phyloP scores from a whole-genome alignment of 92 coral and sea anemone genomes.

The Zoanthus gigantus region DNA sequence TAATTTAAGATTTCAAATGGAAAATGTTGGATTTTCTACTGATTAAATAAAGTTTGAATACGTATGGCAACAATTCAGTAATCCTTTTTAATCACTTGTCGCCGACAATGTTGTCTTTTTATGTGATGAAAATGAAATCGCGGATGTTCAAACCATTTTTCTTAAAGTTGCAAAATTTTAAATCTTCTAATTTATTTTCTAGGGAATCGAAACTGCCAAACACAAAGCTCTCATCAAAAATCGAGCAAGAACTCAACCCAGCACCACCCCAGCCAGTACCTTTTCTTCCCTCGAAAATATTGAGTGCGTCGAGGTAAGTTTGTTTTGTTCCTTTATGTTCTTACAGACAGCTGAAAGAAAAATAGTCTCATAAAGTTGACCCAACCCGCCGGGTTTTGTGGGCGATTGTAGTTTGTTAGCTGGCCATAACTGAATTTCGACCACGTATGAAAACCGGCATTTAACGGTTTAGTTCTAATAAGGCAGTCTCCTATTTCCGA shows the following conservation, averaged over 20 bases:
- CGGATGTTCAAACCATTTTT: background rate
- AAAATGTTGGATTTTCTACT: background rate
- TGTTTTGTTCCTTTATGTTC: background rate
- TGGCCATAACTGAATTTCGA: too few relatives aligned
- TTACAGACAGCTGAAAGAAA: too few relatives aligned
- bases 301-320: conserved; percentile 61
- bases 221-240: conserved; percentile 77
- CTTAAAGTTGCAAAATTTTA: background rate
- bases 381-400: too few relatives aligned
- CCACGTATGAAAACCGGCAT: too few relatives aligned
- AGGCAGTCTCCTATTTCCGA: too few relatives aligned
- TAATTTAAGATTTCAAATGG: background rate
- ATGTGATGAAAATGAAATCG: too few relatives aligned
- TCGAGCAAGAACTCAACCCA: conserved; percentile 81
- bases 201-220: conserved; percentile 82
- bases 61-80: too few relatives aligned
- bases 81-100: too few relatives aligned
- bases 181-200: background rate
- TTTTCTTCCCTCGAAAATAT: conserved; percentile 67
- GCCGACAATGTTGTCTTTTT: too few relatives aligned
- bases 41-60: background rate
- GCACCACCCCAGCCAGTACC: conserved; percentile 94
- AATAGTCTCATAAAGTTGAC: too few relatives aligned
- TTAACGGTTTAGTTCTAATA: too few relatives aligned
- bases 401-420: too few relatives aligned